Conservation (phyloP, 2,797 vertebrate genomes). For the Acipenser transmontanus region DNA sequence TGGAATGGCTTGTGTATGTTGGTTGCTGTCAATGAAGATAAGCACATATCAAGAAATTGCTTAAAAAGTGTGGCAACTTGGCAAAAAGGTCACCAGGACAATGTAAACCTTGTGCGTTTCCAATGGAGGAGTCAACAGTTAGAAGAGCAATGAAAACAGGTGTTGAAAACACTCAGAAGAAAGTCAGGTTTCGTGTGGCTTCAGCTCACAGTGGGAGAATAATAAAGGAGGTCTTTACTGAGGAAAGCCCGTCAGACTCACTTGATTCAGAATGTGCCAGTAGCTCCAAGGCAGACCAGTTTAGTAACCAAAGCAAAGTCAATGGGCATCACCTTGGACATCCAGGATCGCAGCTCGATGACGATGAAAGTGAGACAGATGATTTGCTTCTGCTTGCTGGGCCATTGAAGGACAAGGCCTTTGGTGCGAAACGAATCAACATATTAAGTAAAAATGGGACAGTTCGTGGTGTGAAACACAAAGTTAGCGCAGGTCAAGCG, state of each 20-base stretch:
- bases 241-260: slow-evolving; percentile 71
- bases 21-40: slow-evolving; percentile 49
- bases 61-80: slow-evolving; percentile 35
- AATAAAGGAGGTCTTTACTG: slow-evolving; percentile 88
- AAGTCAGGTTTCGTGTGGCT: slow-evolving; percentile 90
- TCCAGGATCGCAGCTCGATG: slow-evolving; percentile 67
- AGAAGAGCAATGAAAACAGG: slow-evolving; percentile 46
- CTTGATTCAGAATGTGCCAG: slow-evolving; percentile 88
- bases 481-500: slow-evolving; percentile 93
- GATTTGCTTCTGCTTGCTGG: slow-evolving; percentile 78
- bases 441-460: slow-evolving; percentile 97
- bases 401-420: slow-evolving; percentile 70
- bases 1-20: slow-evolving; percentile 56
- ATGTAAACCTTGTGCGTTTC: slow-evolving; percentile 60
- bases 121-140: slow-evolving; percentile 61
- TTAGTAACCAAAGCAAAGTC: slow-evolving; percentile 69
- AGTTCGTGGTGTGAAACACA: slow-evolving; percentile 90
- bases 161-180: slow-evolving; percentile 67
- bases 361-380: slow-evolving; percentile 73
- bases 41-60: slow-evolving; percentile 33
- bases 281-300: slow-evolving; percentile 75
- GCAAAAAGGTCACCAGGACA: slow-evolving; percentile 43
- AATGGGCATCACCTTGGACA: slow-evolving; percentile 64
- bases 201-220: slow-evolving; percentile 90
- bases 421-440: slow-evolving; percentile 84